Percentiles rank a stretch among this genome's conserved stretches.
Conservation (phyloP, 1,140 invertebrate species). For the Trachymyrmex septentrionalis region DNA sequence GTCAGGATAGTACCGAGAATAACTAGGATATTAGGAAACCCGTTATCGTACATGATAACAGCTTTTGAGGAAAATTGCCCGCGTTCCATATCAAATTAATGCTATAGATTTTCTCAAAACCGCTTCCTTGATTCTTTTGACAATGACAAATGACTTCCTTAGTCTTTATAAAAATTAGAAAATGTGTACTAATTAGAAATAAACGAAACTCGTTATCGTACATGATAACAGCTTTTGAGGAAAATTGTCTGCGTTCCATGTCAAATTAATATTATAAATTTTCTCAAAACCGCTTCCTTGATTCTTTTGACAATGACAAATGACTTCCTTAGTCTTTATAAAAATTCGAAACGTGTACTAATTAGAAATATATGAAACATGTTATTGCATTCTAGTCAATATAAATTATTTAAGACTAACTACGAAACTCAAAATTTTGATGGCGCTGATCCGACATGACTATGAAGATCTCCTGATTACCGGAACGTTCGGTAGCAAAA, state of each 20-base stretch:
- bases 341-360: background rate
- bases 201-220: conserved; percentile 3
- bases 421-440: conserved; percentile 22
- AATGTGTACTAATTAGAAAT: background rate
- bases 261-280: conserved; percentile 1
- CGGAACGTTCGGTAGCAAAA: background rate
- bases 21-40: conserved; percentile 37
- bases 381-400: background rate
- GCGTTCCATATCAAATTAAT: conserved; percentile 6
- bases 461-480: conserved; percentile 16
- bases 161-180: background rate
- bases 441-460: conserved; percentile 37
- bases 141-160: conserved; percentile 33
- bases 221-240: conserved; percentile 27
- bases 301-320: conserved; percentile 2
- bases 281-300: background rate
- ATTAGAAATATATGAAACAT: too few relatives aligned
- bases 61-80: conserved; percentile 43
- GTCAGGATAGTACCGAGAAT: background rate
- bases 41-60: conserved; percentile 26
- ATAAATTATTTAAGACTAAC: background rate
- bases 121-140: background rate
- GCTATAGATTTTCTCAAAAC: background rate
- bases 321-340: background rate
- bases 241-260: conserved; percentile 13